These are phyloP conservation scores for Cavia porcellus DNA, from an alignment of 2,113 vertebrate species.

Conservation along the genomic window DNA sequence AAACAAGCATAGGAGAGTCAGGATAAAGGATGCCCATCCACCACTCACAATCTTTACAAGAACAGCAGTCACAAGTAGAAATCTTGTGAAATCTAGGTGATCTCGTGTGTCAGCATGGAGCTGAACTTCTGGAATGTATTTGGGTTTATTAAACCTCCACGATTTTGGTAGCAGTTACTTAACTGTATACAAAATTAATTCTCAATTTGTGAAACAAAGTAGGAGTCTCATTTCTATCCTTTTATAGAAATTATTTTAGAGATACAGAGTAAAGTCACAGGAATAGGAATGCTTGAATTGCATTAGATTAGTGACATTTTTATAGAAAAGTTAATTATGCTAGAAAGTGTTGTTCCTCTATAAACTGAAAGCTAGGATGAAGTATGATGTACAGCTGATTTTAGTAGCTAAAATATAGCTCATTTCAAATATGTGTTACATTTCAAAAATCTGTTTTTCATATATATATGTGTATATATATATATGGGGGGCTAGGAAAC, in stretches of 20 bases:
- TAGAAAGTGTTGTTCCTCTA: slow-evolving; percentile 58
- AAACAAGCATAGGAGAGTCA: neutral
- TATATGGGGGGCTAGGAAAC: neutral
- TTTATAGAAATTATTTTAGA: slow-evolving; percentile 68
- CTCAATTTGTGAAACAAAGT: slow-evolving; percentile 44
- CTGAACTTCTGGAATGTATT: neutral
- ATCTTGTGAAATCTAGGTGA: neutral
- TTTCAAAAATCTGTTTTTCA: slow-evolving; percentile 50
- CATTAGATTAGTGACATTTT: slow-evolving; percentile 54
- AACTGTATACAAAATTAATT: slow-evolving; percentile 48
- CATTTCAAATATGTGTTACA: slow-evolving; percentile 41
- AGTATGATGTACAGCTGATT: slow-evolving; percentile 32
- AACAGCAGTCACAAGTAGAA: neutral
- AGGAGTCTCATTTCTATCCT: slow-evolving; percentile 4
- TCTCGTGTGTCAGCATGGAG: neutral
- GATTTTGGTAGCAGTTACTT: slow-evolving; percentile 48
- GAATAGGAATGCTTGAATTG: slow-evolving; percentile 46
- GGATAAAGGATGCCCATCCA: neutral
- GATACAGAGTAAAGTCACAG: slow-evolving; percentile 7
- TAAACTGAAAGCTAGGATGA: slow-evolving; percentile 52
- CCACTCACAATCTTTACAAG: neutral
- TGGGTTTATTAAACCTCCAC: slow-evolving; percentile 21
- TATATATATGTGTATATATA: slow-evolving; percentile 7
- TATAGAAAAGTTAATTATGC: slow-evolving; percentile 58
- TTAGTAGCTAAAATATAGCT: slow-evolving; percentile 58